Evolutionary conservation across 2,113 vertebrate species (phyloP).

Genomic region (Strix aluco): DNA sequence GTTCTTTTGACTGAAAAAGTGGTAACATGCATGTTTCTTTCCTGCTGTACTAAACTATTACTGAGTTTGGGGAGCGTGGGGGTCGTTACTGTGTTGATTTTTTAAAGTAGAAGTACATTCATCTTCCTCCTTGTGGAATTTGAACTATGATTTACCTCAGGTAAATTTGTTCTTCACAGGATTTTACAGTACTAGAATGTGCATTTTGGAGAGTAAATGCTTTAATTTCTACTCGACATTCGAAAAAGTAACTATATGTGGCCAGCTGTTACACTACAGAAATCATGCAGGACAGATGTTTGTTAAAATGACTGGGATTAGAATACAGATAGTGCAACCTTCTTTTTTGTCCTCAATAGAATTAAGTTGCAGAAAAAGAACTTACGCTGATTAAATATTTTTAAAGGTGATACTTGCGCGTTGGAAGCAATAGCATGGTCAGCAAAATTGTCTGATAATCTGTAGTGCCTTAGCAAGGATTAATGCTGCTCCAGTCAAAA

Average conservation of each 20-base stretch:
- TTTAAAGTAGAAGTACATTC: neutral
- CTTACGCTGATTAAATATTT: neutral
- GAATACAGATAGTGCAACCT: neutral
- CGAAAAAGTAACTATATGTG: neutral
- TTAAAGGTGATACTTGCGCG: neutral
- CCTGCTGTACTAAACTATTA: neutral
- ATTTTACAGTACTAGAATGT: neutral
- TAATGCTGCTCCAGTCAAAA: neutral
- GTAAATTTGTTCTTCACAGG: neutral
- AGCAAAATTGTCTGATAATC: constrained; percentile 6
- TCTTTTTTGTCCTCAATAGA: neutral
- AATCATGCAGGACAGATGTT: neutral
- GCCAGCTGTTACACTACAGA: neutral
- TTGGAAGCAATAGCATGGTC: neutral
- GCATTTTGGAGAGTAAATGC: neutral
- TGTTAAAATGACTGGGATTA: constrained; percentile 2
- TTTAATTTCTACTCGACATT: neutral
- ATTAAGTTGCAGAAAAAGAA: neutral
- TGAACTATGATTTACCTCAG: neutral
- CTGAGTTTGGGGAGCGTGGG: rapidly evolving
- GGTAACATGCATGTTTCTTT: neutral
- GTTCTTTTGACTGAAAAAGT: neutral
- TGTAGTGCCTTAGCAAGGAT: neutral
- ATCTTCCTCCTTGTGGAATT: neutral
- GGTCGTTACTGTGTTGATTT: neutral